Conservation (phyloP, 2,113 vertebrate genomes). For the Syngnathus floridae region DNA sequence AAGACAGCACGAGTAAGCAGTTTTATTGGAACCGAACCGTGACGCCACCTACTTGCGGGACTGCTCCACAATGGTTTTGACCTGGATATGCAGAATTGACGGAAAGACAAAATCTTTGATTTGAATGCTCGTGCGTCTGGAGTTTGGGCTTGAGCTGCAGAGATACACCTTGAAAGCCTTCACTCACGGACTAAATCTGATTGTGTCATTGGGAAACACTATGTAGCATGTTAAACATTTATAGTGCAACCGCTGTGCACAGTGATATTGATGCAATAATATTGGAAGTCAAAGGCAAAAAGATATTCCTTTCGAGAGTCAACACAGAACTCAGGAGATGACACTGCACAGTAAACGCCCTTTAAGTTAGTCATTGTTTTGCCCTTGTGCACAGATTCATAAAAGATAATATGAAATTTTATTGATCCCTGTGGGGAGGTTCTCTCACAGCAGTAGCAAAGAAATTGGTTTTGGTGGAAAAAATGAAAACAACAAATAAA, state of each 20-base stretch:
- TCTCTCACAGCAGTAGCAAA: constrained; percentile 16
- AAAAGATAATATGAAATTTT: constrained; percentile 39
- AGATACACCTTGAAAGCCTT: not conserved
- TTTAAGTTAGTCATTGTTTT: constrained; percentile 15
- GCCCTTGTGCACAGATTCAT: constrained; percentile 28
- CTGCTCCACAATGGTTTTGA: too few relatives aligned
- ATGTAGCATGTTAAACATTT: not conserved
- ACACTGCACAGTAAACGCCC: constrained; percentile 3
- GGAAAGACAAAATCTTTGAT: too few relatives aligned
- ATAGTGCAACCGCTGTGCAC: not conserved
- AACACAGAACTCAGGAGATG: not conserved
- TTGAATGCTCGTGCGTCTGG: too few relatives aligned
- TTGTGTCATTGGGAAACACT: not conserved
- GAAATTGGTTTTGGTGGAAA: constrained; percentile 16
- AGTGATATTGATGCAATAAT: not conserved
- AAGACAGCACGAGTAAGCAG: too few relatives aligned
- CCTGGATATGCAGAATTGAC: too few relatives aligned
- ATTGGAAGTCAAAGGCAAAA: not conserved
- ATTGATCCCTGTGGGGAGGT: constrained; percentile 33
- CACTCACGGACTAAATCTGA: not conserved
- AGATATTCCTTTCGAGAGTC: not conserved
- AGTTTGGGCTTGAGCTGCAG: too few relatives aligned
- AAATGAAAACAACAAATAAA: constrained; percentile 7
- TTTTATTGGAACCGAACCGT: too few relatives aligned
- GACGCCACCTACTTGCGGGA: too few relatives aligned